Base-by-base conservation (phyloP, 92 coral and sea anemone species). In the Pocillopora meandrina region DNA sequence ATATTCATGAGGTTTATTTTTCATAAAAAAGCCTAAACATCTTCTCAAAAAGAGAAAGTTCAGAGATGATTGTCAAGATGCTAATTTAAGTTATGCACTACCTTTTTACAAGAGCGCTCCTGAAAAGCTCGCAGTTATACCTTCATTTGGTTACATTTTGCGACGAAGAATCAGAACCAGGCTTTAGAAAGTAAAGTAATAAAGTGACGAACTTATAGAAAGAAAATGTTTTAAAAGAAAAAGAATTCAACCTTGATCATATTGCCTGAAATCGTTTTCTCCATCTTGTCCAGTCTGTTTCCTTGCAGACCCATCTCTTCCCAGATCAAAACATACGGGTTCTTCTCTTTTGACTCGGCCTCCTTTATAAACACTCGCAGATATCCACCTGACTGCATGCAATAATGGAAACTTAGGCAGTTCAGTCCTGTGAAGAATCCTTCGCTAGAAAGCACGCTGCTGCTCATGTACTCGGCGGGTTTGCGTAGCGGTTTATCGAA, bases 301-400 rank as follows among this genome's bases (percentile, higher is more conserved):
- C 72, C 72, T 26, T 82, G 79, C 10, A 23, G 71, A 11, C 86
- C 86, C 12, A 6, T 49, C 18, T 61, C 59, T 59, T 82, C 78
- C 86, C 86, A 82, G 19, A 82, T 73, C 55, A 82, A 47, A 3
- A 82, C 79, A 16, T 34, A 82, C 23, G 78, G 86, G 79, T 82
- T 82, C 34, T 9, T 82, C 18, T 75, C 62, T 60, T 36, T 60
- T 19, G 86, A 72, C 26, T 26, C 72, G 5, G 36, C 49, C 67
- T 61, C 71, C n/a, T 72, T 71, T 36, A 12, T 82, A 17, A 82
- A 82, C 42, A 82, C 79, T 12, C 79, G 60, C 12, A 82, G 79
- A 47, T 60, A 82, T 11, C 86, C 86, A 16, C 78, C 86, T 35
- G 61, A 19, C 0, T 36, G 61, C 86, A 82, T 82, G 52, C 36